These are phyloP conservation scores for Chaetophractus vellerosus DNA, from an alignment of 2,797 vertebrate genomes.

Conservation along the genomic window DNA sequence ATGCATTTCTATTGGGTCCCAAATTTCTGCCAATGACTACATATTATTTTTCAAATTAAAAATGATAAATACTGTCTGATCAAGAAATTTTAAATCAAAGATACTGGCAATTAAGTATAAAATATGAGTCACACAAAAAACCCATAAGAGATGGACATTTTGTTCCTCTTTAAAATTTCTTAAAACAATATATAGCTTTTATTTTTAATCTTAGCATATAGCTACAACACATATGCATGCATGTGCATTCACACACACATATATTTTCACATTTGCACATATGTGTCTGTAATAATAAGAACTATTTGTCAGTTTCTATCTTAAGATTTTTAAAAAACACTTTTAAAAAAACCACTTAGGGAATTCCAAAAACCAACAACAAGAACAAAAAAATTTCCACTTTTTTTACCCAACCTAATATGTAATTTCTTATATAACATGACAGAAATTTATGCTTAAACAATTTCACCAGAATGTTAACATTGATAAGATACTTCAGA, in stretches of 20 bases:
- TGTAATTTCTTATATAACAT: neutral
- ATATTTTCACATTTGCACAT: neutral
- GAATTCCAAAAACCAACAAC: neutral
- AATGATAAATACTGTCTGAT: slow-evolving; percentile 41
- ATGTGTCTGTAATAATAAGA: neutral
- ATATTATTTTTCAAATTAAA: slow-evolving; percentile 1
- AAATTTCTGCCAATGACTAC: neutral
- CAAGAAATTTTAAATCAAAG: slow-evolving; percentile 41
- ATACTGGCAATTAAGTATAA: slow-evolving; percentile 52
- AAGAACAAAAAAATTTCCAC: slow-evolving; percentile 44
- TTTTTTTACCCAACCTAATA: neutral
- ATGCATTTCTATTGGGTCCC: neutral
- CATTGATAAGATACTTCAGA: slow-evolving; percentile 39
- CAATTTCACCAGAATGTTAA: slow-evolving; percentile 27
- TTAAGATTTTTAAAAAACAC: slow-evolving; percentile 16
- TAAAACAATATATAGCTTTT: neutral
- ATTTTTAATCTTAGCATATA: slow-evolving; percentile 48
- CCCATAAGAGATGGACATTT: neutral
- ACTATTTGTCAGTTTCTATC: neutral
- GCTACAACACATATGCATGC: neutral
- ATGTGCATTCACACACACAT: neutral
- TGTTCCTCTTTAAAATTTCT: slow-evolving; percentile 40
- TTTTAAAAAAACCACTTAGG: neutral
- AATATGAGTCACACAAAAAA: neutral
- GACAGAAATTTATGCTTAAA: slow-evolving; percentile 37